Evolutionary conservation across 2,113 vertebrate species (phyloP).

Genomic region (Laticauda laticaudata): DNA sequence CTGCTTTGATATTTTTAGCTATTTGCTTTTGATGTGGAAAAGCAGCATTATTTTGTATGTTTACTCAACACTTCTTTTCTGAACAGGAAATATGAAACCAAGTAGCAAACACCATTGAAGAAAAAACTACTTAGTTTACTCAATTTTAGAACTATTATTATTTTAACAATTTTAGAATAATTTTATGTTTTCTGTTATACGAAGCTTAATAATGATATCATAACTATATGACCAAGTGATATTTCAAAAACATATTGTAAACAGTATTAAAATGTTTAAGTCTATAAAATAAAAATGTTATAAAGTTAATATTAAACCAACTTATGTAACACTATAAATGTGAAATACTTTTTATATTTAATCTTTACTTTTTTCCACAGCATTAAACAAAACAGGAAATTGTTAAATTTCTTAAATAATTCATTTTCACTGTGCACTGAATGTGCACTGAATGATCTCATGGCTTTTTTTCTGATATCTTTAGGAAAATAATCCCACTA

Average conservation of each 20-base stretch:
- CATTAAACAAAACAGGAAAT: conserved; percentile 7
- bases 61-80: conserved; percentile 51
- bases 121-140: conserved; percentile 20
- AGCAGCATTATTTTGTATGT: conserved; percentile 46
- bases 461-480: background rate
- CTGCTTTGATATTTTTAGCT: background rate
- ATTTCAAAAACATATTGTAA: conserved; percentile 71
- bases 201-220: conserved; percentile 67
- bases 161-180: conserved; percentile 43
- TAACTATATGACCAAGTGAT: conserved; percentile 62
- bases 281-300: conserved; percentile 70
- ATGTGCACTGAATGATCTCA: background rate
- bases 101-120: conserved; percentile 17
- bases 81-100: conserved; percentile 36
- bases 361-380: background rate
- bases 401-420: conserved; percentile 13
- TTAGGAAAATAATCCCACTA: background rate
- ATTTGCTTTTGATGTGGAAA: conserved; percentile 38
- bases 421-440: background rate
- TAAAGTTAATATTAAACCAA: conserved; percentile 18
- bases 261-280: conserved; percentile 75
- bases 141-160: conserved; percentile 57
- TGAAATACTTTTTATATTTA: conserved; percentile 13
- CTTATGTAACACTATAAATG: conserved; percentile 8
- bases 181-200: conserved; percentile 61